Evolutionary conservation across 2,113 vertebrate genomes (phyloP).

Genomic region (Sterrhoptilus dennistouni): DNA sequence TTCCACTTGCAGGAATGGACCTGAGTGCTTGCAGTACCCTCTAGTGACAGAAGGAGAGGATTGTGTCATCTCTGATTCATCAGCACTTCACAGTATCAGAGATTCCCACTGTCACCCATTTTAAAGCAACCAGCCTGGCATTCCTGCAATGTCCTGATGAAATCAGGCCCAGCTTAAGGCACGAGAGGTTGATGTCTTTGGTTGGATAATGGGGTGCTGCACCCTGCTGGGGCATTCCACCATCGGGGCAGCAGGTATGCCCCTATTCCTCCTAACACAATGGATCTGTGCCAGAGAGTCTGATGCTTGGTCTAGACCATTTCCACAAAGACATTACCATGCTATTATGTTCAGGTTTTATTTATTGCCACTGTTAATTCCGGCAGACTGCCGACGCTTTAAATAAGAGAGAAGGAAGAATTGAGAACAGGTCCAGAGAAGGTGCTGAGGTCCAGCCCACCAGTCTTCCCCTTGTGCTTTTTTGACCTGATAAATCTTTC

Average conservation of each 20-base stretch:
- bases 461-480: not conserved
- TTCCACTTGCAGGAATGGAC: not conserved
- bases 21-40: constrained; percentile 53
- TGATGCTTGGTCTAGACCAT: not conserved
- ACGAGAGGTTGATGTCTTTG: not conserved
- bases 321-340: not conserved
- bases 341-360: not conserved
- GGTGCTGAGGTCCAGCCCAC: not conserved
- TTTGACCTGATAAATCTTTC: not conserved
- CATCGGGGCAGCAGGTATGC: not conserved
- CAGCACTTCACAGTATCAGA: not conserved
- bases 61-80: not conserved
- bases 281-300: not conserved
- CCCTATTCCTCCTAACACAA: not conserved
- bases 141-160: not conserved
- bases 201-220: not conserved
- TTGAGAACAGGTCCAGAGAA: not conserved
- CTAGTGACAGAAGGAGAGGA: constrained; percentile 55
- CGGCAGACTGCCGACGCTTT: not conserved
- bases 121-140: not conserved
- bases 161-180: not conserved
- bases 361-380: not conserved
- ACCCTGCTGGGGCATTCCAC: not conserved
- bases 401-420: not conserved
- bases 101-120: not conserved